phyloP scores from a whole-genome alignment of 2,113 vertebrate genomes.

The Cochlearius cochlearius region DNA sequence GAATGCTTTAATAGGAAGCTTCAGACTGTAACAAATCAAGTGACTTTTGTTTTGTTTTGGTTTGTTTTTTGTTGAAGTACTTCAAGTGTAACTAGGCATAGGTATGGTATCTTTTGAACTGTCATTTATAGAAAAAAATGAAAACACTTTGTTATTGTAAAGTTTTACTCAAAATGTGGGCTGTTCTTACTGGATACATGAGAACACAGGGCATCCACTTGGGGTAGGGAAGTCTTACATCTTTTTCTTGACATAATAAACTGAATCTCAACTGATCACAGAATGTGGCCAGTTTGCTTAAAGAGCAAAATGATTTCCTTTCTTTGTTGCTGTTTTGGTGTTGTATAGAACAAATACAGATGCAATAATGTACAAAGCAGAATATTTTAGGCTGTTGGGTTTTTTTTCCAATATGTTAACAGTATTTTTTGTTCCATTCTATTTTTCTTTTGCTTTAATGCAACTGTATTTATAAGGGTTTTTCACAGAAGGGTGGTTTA shows the following conservation, averaged over 20 bases:
- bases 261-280: neutral
- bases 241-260: neutral
- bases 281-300: neutral
- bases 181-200: neutral
- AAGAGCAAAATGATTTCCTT: neutral
- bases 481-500: neutral
- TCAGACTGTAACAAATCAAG: neutral
- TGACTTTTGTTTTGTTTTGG: neutral
- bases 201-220: neutral
- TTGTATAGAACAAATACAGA: neutral
- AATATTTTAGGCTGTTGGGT: accelerated
- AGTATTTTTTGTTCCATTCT: neutral
- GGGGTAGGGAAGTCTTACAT: neutral
- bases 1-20: neutral
- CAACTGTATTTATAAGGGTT: neutral
- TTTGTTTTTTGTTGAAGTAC: neutral
- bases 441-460: neutral
- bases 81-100: neutral
- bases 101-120: neutral
- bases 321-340: neutral
- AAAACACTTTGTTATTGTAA: neutral
- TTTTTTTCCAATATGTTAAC: neutral
- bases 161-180: neutral
- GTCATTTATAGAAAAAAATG: neutral
- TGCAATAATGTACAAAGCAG: neutral